Percentiles rank a stretch among this genome's conserved stretches.
These are phyloP conservation scores for Gavia stellata DNA, from an alignment of 2,113 vertebrate species.

Conservation along the genomic window DNA sequence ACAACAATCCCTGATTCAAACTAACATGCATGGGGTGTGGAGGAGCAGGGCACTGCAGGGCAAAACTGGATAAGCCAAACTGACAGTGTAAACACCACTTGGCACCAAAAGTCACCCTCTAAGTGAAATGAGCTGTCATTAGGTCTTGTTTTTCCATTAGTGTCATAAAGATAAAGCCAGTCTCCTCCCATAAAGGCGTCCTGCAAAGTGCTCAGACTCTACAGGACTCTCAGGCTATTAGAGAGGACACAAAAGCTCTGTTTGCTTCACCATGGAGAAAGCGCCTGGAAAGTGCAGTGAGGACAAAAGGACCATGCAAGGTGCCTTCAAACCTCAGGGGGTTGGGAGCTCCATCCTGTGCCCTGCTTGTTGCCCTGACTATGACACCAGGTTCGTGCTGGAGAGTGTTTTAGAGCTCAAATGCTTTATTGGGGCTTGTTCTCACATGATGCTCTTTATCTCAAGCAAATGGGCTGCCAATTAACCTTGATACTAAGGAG, in stretches of 20 bases:
- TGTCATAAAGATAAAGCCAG: not conserved
- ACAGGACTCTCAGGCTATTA: not conserved
- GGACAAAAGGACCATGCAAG: not conserved
- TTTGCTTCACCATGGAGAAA: not conserved
- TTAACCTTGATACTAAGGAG: not conserved
- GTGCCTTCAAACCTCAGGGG: not conserved
- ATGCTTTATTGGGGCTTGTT: not conserved
- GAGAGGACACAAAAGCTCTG: not conserved
- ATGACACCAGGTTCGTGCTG: not conserved
- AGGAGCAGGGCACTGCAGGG: not conserved
- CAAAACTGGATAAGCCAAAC: not conserved
- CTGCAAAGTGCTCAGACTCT: not conserved
- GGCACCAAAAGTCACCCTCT: not conserved
- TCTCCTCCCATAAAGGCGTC: not conserved
- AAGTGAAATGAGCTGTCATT: not conserved
- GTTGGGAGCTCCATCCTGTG: not conserved
- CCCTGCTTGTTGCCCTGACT: not conserved
- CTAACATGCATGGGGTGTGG: fast-evolving
- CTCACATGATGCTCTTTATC: not conserved
- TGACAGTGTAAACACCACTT: not conserved
- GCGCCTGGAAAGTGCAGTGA: not conserved
- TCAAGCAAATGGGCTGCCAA: not conserved
- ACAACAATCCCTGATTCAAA: not conserved
- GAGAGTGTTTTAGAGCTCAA: not conserved
- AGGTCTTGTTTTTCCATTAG: slow-evolving; percentile 30